A percentile compares a stretch with the other conserved stretches of the same genome.
Conservation (phyloP, 2,888 invertebrate species). For the Chelonus formosanus region DNA sequence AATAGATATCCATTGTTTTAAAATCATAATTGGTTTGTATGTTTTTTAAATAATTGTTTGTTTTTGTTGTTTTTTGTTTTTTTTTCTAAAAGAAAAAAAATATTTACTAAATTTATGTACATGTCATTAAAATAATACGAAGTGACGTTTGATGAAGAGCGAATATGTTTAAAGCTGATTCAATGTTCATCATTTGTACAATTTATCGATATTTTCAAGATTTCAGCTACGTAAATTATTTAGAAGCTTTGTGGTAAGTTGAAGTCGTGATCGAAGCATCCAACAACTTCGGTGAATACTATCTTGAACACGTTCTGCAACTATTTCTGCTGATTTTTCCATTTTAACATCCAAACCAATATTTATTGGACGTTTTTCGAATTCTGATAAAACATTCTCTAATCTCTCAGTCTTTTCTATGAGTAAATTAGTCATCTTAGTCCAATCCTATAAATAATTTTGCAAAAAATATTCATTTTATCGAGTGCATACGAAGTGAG, state of each 20-base stretch:
- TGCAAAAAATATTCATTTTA: background rate
- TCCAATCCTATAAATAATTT: constrained; percentile 54
- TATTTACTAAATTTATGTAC: constrained; percentile 7
- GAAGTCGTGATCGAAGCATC: constrained; percentile 54
- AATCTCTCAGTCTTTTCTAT: constrained; percentile 52
- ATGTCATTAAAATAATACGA: constrained; percentile 3
- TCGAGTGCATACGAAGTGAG: constrained; percentile 2
- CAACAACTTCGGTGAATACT: constrained; percentile 58
- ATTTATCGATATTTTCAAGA: constrained; percentile 37
- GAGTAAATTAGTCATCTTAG: constrained; percentile 51
- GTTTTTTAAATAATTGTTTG: no score
- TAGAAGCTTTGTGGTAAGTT: constrained; percentile 55
- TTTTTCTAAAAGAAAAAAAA: background rate
- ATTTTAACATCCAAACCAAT: constrained; percentile 50
- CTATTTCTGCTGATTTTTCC: constrained; percentile 45
- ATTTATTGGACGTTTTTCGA: constrained; percentile 54
- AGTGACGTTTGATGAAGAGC: background rate
- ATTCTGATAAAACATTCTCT: constrained; percentile 50
- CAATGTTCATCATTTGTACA: constrained; percentile 46
- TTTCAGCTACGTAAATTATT: constrained; percentile 60
- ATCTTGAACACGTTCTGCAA: constrained; percentile 53
- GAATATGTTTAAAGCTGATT: constrained; percentile 9
- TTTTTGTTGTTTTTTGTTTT: background rate
- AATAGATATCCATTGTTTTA: background rate
- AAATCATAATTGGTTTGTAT: background rate